Base-by-base conservation (phyloP, 2,888 invertebrate species). In the Rapana venosa region DNA sequence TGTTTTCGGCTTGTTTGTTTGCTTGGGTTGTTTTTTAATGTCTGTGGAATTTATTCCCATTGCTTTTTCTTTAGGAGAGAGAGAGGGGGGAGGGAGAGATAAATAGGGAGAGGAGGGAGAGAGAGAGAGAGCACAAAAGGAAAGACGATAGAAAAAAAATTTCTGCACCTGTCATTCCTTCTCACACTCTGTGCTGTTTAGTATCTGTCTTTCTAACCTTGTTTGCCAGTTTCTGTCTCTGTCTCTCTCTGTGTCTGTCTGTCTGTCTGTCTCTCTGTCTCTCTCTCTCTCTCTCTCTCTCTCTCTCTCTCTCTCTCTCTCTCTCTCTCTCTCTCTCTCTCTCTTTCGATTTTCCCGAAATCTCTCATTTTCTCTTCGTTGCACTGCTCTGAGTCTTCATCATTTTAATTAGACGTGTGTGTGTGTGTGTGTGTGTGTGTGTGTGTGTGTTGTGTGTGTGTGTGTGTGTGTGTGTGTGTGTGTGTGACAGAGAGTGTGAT, bases 281-380 rank as follows among this genome's bases (percentile, higher is more conserved):
- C 15, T 77, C 74, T 77, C 15, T 77, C 4, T 77, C 15, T 77
- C 74, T 77, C 4, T 77, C 74, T 77, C 15, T n/a, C n/a, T 77
- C 15, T 77, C n/a, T 77, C n/a, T 77, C 30, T 77, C n/a, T 77
- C 74, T 77, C 74, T 77, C n/a, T 77, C 74, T 77, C 74, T 77
- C n/a, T 77, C 74, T 77, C n/a, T 77, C 74, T 77, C n/a, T 77
- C 74, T 77, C n/a, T 77, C n/a, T 77, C 74, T 83, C 35, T 83
- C 83, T 83, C 35, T 83, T 36, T 83, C 83, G 15, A 15, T 83
- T 36, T 83, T n/a, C n/a, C n/a, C n/a, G n/a, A n/a, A n/a, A n/a
- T n/a, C n/a, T n/a, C n/a, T 47, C 47, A 47, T 47, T 47, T 47
- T 47, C 47, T 47, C 47, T 47, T 47, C 47, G 47, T 47, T 47